Evolutionary conservation across 2,888 invertebrate species (phyloP).

Genomic region (Opisthograptis luteolata): DNA sequence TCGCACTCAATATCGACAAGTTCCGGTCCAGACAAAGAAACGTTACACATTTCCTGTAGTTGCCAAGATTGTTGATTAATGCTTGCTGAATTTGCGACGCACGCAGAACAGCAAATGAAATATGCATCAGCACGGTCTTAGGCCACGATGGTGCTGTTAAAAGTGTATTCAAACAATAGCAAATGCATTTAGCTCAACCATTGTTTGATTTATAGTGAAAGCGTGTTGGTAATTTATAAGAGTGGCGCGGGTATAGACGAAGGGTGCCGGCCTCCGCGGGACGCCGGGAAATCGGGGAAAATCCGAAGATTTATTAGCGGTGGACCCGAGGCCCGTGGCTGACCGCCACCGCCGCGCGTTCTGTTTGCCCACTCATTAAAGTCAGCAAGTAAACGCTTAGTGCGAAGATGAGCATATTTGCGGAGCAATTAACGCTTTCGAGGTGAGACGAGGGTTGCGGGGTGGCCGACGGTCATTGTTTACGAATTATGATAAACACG

Average conservation of each 20-base stretch:
- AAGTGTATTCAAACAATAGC: conserved; percentile 81
- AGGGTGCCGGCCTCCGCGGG: conserved; percentile 63
- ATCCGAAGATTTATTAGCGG: conserved; percentile 80
- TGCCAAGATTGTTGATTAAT: conserved; percentile 62
- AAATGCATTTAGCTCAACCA: conserved; percentile 79
- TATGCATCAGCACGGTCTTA: conserved; percentile 54
- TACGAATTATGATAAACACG: conserved; percentile 58
- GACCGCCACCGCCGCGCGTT: conserved; percentile 63
- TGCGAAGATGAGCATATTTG: conserved; percentile 82
- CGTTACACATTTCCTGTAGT: conserved; percentile 59
- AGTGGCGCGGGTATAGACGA: conserved; percentile 68
- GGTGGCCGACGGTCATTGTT: conserved; percentile 62
- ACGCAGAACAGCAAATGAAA: conserved; percentile 54
- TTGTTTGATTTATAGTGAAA: conserved; percentile 81
- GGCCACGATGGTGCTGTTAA: conserved; percentile 59
- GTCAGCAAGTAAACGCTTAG: conserved; percentile 79
- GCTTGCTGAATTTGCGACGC: conserved; percentile 52
- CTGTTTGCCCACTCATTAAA: conserved; percentile 83
- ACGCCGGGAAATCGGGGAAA: conserved; percentile 81
- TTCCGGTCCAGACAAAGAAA: conserved; percentile 71
- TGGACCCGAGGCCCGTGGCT: conserved; percentile 62
- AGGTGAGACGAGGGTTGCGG: conserved; percentile 78
- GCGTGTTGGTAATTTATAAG: conserved; percentile 84
- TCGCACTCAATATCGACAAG: conserved; percentile 65
- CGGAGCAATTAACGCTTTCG: conserved; percentile 79